Evolutionary conservation across 2,888 invertebrate genomes (phyloP).

Genomic region (Trilocha varians): DNA sequence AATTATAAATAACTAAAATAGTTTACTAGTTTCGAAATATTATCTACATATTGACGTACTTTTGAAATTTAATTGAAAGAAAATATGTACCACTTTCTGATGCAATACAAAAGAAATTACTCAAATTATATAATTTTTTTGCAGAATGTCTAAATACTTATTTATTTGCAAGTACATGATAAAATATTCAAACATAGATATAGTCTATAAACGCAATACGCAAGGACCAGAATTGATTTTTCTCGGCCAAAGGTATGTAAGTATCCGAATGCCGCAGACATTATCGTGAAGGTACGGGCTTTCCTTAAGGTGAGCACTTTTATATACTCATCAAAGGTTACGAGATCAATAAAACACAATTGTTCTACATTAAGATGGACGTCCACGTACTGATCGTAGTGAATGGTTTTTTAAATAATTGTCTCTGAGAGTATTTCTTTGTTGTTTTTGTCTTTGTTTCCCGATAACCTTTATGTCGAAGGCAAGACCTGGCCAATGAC

Average conservation of each 20-base stretch:
- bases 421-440: neutral
- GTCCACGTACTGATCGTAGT: conserved; percentile 10
- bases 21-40: too few relatives aligned
- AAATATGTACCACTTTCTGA: too few relatives aligned
- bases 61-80: too few relatives aligned
- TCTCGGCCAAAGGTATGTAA: conserved; percentile 57
- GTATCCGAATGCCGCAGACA: conserved; percentile 53
- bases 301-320: conserved; percentile 65
- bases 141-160: too few relatives aligned
- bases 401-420: neutral
- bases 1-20: too few relatives aligned
- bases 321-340: conserved; percentile 67
- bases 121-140: too few relatives aligned
- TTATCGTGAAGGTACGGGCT: conserved; percentile 58
- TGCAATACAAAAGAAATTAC: too few relatives aligned
- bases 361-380: conserved; percentile 67
- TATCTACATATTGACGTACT: too few relatives aligned
- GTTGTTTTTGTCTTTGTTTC: neutral
- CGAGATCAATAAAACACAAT: conserved; percentile 70
- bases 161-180: too few relatives aligned
- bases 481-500: too few relatives aligned
- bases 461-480: too few relatives aligned
- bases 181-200: too few relatives aligned
- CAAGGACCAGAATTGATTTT: conserved; percentile 49
- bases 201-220: conserved; percentile 10